Percentiles rank a stretch among this genome's conserved stretches.
phyloP scores from a whole-genome alignment of 2,113 vertebrate genomes.

The Piprites chloris region DNA sequence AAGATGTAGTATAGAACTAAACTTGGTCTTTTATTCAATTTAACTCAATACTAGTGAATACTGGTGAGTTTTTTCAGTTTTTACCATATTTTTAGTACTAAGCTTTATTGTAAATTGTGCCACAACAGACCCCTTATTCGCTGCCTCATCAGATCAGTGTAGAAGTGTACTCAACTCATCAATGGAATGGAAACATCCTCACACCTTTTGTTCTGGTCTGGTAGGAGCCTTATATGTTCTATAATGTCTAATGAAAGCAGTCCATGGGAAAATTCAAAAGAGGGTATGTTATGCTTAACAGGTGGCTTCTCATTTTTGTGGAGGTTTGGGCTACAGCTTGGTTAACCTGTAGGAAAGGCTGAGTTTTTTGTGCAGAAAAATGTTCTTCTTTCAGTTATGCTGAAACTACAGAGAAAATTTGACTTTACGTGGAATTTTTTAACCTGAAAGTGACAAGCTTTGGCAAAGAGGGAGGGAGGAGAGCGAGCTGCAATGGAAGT shows the following conservation, averaged over 20 bases:
- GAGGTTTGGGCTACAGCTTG: background rate
- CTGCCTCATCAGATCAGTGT: background rate
- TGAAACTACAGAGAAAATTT: background rate
- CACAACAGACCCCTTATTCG: background rate
- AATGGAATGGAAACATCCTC: background rate
- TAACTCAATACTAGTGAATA: background rate
- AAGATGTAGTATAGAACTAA: background rate
- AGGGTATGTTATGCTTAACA: background rate
- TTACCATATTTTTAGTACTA: background rate
- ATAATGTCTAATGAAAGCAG: background rate
- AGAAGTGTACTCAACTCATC: background rate
- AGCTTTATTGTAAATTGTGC: background rate
- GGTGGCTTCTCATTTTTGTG: background rate
- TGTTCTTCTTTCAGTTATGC: background rate
- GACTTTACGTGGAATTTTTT: background rate
- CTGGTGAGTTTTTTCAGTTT: background rate
- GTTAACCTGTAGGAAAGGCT: background rate
- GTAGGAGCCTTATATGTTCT: background rate
- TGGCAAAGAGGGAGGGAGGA: background rate
- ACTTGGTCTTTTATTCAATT: background rate
- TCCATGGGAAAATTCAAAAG: background rate
- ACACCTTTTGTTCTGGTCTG: background rate
- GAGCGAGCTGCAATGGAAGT: background rate
- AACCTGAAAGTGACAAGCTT: background rate
- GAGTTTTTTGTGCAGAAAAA: background rate